A percentile compares a stretch with the other conserved stretches of the same genome.
Conservation (phyloP, 2,888 invertebrate genomes). For the Thymelicus acteon region DNA sequence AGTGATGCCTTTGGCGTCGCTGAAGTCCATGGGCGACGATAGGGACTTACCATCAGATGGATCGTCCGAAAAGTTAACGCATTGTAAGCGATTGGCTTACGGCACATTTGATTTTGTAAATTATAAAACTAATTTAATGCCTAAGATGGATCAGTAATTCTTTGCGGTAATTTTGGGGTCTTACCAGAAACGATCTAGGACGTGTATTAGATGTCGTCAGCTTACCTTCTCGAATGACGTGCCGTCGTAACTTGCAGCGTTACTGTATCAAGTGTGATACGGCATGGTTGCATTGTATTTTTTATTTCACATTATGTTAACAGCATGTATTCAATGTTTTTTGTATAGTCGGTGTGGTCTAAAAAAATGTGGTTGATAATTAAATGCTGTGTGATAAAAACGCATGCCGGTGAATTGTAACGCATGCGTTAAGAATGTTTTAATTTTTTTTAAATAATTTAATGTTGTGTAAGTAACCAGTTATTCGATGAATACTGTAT, state of each 20-base stretch:
- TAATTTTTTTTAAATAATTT: no score
- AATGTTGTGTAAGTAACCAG: constrained; percentile 2
- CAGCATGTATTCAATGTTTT: constrained; percentile 17
- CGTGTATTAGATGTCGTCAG: no score
- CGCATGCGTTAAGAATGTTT: constrained; percentile 23
- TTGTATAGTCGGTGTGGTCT: constrained; percentile 15
- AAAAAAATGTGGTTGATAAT: not conserved
- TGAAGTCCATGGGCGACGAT: no score
- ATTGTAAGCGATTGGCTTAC: no score
- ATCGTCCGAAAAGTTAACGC: no score
- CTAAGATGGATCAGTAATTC: no score
- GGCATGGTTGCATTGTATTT: constrained; percentile 17
- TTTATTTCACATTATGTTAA: constrained; percentile 24
- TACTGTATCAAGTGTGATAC: not conserved
- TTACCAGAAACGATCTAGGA: no score
- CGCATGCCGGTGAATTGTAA: constrained; percentile 23
- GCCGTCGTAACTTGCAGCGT: not conserved
- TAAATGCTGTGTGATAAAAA: not conserved
- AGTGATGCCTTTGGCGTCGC: no score
- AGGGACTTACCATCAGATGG: no score
- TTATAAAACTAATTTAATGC: no score
- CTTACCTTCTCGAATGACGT: not conserved
- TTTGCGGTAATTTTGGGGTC: no score
- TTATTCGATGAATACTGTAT: not conserved
- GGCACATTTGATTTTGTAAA: no score